Evolutionary conservation across 1,140 invertebrate species (phyloP).

Genomic region (Fopius arisanus): DNA sequence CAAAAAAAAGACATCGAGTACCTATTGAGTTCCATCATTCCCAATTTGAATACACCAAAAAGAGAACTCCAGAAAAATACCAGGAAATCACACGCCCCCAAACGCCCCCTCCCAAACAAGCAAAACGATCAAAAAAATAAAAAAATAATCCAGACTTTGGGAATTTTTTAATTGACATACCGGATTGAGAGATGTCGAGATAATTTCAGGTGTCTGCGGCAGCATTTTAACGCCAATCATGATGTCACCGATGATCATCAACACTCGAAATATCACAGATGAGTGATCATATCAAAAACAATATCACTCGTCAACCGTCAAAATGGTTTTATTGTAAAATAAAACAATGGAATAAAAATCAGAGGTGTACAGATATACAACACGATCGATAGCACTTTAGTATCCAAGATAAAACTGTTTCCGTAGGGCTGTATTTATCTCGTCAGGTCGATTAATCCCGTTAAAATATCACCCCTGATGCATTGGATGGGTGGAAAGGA

Average conservation of each 20-base stretch:
- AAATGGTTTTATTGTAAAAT: background rate
- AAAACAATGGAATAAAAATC: background rate
- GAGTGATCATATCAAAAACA: background rate
- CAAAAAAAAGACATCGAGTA: background rate
- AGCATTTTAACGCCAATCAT: constrained; percentile 49
- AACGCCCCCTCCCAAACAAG: background rate
- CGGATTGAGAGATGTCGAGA: constrained; percentile 54
- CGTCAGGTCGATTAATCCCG: background rate
- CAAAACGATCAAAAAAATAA: background rate
- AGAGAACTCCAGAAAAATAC: background rate
- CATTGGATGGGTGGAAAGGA: background rate
- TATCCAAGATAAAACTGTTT: background rate
- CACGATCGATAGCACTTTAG: constrained; percentile 17
- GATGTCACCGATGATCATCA: constrained; percentile 23
- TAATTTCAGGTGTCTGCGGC: constrained; percentile 57
- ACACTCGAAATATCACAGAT: constrained; percentile 31
- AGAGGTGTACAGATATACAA: background rate
- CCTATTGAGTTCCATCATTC: background rate
- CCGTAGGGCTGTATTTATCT: background rate
- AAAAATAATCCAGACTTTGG: background rate
- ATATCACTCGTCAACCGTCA: background rate
- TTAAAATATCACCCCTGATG: constrained; percentile 16
- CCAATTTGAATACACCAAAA: background rate
- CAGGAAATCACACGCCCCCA: background rate
- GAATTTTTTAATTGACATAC: constrained; percentile 35